Evolutionary conservation across 2,797 vertebrate genomes (phyloP), one percentile per base, ranked within the genome.

Genomic region (Cryptoprocta ferox): DNA sequence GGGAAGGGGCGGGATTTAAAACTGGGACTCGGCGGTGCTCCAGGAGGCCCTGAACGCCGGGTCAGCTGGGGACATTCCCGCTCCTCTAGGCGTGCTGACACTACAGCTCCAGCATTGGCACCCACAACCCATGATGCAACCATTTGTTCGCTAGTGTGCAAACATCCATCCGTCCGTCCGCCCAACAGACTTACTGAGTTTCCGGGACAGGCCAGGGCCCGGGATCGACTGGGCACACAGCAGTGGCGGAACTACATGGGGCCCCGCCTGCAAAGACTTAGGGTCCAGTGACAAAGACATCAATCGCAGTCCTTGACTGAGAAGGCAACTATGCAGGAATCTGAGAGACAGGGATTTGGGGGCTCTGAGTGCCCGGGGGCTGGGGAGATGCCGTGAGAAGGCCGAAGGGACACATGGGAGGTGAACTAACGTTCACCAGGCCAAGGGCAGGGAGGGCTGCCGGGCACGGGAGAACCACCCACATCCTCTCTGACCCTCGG

Each of bases 81-180:
- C 26, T 75, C 15, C 71, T 56, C 18, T 10, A 21, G 35, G 45
- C 4, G 0, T 5, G n/a, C 32, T 13, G 24, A 78, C 6, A 0
- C 1, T 0, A 32, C 39, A 0, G 1, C 63, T 65, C 48, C 12
- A 9, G 6, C 53, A 30, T 45, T 10, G 39, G 66, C 5, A 59
- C 19, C 50, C 42, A 32, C 8, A 14, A 32, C 21, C 61, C 24
- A 1, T 3, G n/a, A 24, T 1, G 19, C 2, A 14, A 32, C 28
- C 30, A 6, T 19, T 11, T 30, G 63, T 28, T 50, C 16, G 14
- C 45, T 15, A 12, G 8, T 9, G 28, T 63, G 26, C 39, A 68
- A 75, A 75, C 1, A 3, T 32, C 73, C 7, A 2, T 70, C 65
- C 26, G 18, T 45, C 63, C 10, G 2, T 37, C 65, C 35, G 5